Percentiles rank a stretch among this genome's conserved stretches.
These are phyloP conservation scores for Galeruca laticollis DNA, from an alignment of 2,888 invertebrate species.

Conservation along the genomic window DNA sequence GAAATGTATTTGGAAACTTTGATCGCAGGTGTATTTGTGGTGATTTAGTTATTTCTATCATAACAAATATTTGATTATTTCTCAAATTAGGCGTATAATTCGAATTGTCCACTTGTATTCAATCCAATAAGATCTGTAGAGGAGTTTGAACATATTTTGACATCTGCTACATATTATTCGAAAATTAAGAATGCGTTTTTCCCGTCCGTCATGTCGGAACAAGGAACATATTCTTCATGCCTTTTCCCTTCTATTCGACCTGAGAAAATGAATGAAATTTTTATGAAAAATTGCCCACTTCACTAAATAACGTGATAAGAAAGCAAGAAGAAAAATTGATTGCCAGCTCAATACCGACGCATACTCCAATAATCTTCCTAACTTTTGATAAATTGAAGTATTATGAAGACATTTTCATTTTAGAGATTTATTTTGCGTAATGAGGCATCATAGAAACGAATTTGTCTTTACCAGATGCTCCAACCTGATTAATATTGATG, in stretches of 20 bases:
- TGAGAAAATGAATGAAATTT: slow-evolving; percentile 32
- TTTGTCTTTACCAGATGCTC: slow-evolving; percentile 43
- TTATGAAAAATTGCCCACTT: slow-evolving; percentile 34
- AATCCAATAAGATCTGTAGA: too few relatives aligned
- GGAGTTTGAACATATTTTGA: too few relatives aligned
- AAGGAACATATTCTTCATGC: slow-evolving; percentile 22
- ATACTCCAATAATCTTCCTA: slow-evolving; percentile 36
- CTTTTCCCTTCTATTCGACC: slow-evolving; percentile 16
- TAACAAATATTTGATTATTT: too few relatives aligned
- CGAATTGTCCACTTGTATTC: too few relatives aligned
- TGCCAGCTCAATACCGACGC: slow-evolving; percentile 34
- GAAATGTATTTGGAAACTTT: too few relatives aligned
- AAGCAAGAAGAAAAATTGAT: slow-evolving; percentile 38
- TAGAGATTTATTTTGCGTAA: slow-evolving; percentile 49
- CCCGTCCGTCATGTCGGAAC: slow-evolving; percentile 14
- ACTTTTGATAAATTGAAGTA: slow-evolving; percentile 47
- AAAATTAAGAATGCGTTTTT: slow-evolving; percentile 14
- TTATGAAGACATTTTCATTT: slow-evolving; percentile 52
- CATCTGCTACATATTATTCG: not conserved
- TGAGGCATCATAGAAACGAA: slow-evolving; percentile 51
- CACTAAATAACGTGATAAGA: slow-evolving; percentile 38
- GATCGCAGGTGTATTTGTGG: too few relatives aligned
- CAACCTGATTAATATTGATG: slow-evolving; percentile 43
- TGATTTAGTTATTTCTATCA: too few relatives aligned
- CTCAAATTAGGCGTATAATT: too few relatives aligned